Conservation (phyloP, 2,797 vertebrate species). For the Dermochelys coriacea region DNA sequence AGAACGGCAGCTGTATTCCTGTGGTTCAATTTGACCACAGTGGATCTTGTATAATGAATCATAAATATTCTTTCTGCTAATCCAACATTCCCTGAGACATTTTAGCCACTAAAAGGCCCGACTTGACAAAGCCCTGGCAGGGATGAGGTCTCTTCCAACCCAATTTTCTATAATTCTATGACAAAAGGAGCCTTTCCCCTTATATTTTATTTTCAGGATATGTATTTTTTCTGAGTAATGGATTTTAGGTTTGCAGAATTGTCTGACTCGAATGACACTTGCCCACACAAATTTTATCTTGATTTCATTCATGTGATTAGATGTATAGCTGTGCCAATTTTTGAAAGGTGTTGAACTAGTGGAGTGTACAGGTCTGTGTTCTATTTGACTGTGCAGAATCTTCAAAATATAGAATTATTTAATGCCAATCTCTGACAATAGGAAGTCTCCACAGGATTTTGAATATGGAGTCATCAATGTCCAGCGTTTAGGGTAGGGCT, state of each 20-base stretch:
- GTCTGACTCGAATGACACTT: not conserved
- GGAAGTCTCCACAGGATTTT: not conserved
- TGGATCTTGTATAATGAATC: not conserved
- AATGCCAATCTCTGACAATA: not conserved
- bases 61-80: not conserved
- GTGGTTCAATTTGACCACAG: not conserved
- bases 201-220: not conserved
- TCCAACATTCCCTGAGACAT: not conserved
- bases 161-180: not conserved
- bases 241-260: not conserved
- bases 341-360: not conserved
- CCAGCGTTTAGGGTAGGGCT: not conserved
- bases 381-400: not conserved
- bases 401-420: not conserved
- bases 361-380: not conserved
- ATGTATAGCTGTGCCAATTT: not conserved
- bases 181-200: not conserved
- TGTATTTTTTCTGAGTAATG: not conserved
- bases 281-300: not conserved
- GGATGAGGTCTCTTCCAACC: too few relatives aligned
- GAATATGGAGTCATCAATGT: too few relatives aligned
- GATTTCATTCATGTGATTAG: not conserved
- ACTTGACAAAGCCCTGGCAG: too few relatives aligned
- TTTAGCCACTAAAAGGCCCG: not conserved
- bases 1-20: not conserved